Evolutionary conservation across 2,888 invertebrate species (phyloP), one percentile per base, ranked within the genome.

Genomic region (Hydrotaea cyrtoneurina): DNA sequence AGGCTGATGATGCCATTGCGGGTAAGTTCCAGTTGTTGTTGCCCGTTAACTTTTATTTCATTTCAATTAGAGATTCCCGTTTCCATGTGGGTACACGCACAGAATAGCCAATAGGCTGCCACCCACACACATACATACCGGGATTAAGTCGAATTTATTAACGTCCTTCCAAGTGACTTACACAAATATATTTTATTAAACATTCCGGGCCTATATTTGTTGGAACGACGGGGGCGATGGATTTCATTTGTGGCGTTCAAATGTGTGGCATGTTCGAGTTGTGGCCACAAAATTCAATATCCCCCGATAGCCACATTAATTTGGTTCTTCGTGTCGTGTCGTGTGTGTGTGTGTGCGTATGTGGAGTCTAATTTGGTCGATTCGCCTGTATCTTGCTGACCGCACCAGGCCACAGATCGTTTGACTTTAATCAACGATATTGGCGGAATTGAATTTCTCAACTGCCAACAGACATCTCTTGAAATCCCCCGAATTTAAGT

Each of bases 1-100:
- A 96, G 96, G 89, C 92, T 97, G 81, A 93, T 97, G 85, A 93
- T 97, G 85, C 95, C 96, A 88, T 95, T 94, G 87, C 96, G 95
- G 93, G 97, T 96, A 93, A 94, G 94, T 82, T 66, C 10, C n/a
- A n/a, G n/a, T 66, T 2, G n/a, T 19, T 8, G 11, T 13, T 0
- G 55, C 4, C 11, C 3, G 53, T 75, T 13, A 26, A 36, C 17
- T 64, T 46, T 50, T 64, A 55, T 55, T 19, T 75, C 66, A 21
- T 57, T 66, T 50, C 50, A 50, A 50, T 50, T 50, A 50, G 50
- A 50, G 5, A n/a, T 39, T 39, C 39, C 7, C 31, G 31, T 2
- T 31, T n/a, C n/a, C n/a, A n/a, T n/a, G n/a, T n/a, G n/a, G n/a
- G n/a, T n/a, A n/a, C n/a, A n/a, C n/a, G n/a, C n/a, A n/a, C n/a